Evolutionary conservation across 1,140 invertebrate genomes (phyloP), one percentile per base, ranked within the genome.

Genomic region (Cotesia typhae): DNA sequence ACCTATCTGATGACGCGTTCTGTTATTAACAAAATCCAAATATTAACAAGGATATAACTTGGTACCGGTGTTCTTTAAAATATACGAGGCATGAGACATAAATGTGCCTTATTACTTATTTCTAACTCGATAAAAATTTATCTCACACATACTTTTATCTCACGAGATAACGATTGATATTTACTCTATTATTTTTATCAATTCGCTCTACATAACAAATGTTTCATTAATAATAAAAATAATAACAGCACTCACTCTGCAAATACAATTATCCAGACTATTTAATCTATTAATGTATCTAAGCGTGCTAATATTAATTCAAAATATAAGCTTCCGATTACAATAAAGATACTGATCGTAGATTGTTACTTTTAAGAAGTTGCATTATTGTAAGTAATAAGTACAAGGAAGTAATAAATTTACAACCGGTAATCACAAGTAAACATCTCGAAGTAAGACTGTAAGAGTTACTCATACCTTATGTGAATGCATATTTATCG

Each of bases 341-440:
- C 7, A 41, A 64, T 64, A 64, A 35, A 14, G 36, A 64, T 38
- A 10, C 12, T 6, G 61, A 35, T 38, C 14, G 7, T 35, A 4
- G 59, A 61, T 35, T 36, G 59, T 6, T 47, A 47, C 10, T 47
- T 47, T 47, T 47, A 10, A 47, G 10, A 47, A 47, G 41, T 47
- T 47, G 41, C 41, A 47, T 47, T 47, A 47, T 7, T 47, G 10
- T 47, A 47, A 28, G 28, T 28, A 2, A 35, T 7, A 61, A 28
- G 5, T 36, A 59, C 20, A 14, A 63, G 67, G 72, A 73, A 73
- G 72, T 73, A 57, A 47, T 73, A 70, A 73, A 73, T 73, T 60
- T 36, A 65, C 47, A 59, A 41, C 47, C 9, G 36, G 7, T 52
- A 70, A 73, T 73, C 72, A 17, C 60, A 57, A 69, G 68, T 63